Evolutionary conservation across 2,888 invertebrate genomes (phyloP), one percentile per base, ranked within the genome.

Genomic region (Caradrina clavipalpis): DNA sequence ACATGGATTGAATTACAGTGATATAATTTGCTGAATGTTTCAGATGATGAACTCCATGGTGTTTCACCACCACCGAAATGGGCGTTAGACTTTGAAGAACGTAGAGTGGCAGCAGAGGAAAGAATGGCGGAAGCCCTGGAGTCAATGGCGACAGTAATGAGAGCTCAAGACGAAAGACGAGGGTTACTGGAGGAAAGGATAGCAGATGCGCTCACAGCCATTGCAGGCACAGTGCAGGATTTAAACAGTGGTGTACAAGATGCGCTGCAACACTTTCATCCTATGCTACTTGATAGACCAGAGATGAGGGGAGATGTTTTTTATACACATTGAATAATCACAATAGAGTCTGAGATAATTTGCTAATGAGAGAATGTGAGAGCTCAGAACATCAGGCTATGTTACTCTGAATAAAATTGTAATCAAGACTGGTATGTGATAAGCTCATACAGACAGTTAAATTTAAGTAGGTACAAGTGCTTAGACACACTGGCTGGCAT

Each of bases 41-140:
- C 88, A 94, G 94, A 92, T 82, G 87, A 86, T 35, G 87, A 88
- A 58, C 22, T 65, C 2, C 69, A 83, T 22, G 66, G 83, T 55
- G 67, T 78, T 2, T 88, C 92, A 35, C 94, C 94, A 13, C 94
- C 95, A 39, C 95, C 95, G 2, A 91, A 89, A 82, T 95, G 95
- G 95, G 94, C 92, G 0, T 59, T 94, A 65, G 91, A 93, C 3
- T 83, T 94, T 49, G 95, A 95, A 84, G 93, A 95, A 68, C 88
- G 95, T 0, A 88, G 94, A 68, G 89, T 94, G 76, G 89, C 92
- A 62, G 93, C 93, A 1, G 92, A 95, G 60, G 95, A 95, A 75
- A 87, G 94, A 21, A 92, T 92, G 86, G 95, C 95, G 0, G 88
- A 86, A 4, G 94, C 95, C 0, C 64, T 95, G 22, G 91, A 92